Base-by-base conservation (phyloP, 2,888 invertebrate genomes). In the Limnephilus lunatus region DNA sequence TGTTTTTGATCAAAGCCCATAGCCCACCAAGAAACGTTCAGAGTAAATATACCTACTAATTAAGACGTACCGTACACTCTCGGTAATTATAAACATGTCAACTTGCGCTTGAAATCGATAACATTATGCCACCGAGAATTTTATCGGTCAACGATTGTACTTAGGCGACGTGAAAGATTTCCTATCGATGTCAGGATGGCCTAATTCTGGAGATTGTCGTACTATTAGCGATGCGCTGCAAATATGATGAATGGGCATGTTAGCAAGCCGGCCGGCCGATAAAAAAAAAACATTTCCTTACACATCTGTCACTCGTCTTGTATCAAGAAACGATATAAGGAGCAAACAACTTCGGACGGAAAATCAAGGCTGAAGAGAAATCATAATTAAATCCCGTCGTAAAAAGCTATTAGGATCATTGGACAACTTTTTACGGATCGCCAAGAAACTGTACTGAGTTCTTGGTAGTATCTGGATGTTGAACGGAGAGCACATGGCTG, bases 301-400 rank as follows among this genome's bases (percentile, higher is more conserved):
- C 83, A 32, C 35, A 87, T 91, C 87, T 90, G 91, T 92, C 89
- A 92, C 92, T 85, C 89, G 92, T 92, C 92, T 83, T 93, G 93
- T 93, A 92, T 93, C 92, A 93, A 91, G 90, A 85, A 92, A 93
- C 93, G 92, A 85, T 91, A 92, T 87, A 90, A 93, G 90, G 93
- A 92, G 91, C 93, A 93, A 88, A 90, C 87, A 82, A 86, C 85
- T 80, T 44, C 25, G 35, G 80, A 90, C 81, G 30, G 19, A 89
- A 44, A n/a, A 48, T 68, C 25, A 25, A 39, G 30, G 82, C 85
- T 53, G 53, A 89, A 86, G 80, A 68, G 91, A 89, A 91, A 92
- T 89, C 91, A 83, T 87, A 44, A 87, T 19, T 31, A 48, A 53
- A 87, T 87, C 31, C n/a, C 87, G 9, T 30, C n/a, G 30, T 87